Percentiles rank a stretch among this genome's conserved stretches.
phyloP scores from a whole-genome alignment of 2,888 invertebrate species.

The Drosophila lutescens region DNA sequence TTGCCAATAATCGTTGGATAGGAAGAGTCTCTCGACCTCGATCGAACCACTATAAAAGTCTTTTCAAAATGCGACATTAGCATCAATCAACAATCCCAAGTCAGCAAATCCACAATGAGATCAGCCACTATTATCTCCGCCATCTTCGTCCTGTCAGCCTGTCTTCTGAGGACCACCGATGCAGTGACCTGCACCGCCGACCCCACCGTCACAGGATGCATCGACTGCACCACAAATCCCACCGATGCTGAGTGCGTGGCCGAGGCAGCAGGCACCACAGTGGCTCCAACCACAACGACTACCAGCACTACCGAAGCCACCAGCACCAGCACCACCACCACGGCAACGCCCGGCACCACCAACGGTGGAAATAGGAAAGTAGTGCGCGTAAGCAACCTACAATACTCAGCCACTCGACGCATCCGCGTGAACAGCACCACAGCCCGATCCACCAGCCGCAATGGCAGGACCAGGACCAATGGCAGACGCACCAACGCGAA shows the following conservation, averaged over 20 bases:
- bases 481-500: constrained; percentile 12
- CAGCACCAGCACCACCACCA: constrained; percentile 1
- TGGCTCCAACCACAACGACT: background rate
- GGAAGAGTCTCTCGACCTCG: background rate
- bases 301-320: background rate
- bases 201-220: constrained; percentile 21
- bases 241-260: constrained; percentile 28
- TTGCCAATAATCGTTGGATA: background rate
- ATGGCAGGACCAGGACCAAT: background rate
- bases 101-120: background rate
- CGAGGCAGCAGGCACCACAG: constrained; percentile 26
- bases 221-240: constrained; percentile 20
- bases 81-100: constrained; percentile 22
- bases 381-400: constrained; percentile 32
- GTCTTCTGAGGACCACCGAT: constrained; percentile 13
- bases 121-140: constrained; percentile 3
- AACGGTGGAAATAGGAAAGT: constrained; percentile 4
- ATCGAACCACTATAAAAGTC: constrained; percentile 24
- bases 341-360: constrained; percentile 1
- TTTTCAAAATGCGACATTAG: background rate
- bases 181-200: constrained; percentile 39
- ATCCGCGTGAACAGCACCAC: constrained; percentile 13
- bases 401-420: constrained; percentile 20
- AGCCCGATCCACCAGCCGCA: constrained; percentile 8
- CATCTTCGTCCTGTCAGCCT: constrained; percentile 15